phyloP scores from a whole-genome alignment of 2,888 invertebrate genomes.

The Ptychoptera albimana region DNA sequence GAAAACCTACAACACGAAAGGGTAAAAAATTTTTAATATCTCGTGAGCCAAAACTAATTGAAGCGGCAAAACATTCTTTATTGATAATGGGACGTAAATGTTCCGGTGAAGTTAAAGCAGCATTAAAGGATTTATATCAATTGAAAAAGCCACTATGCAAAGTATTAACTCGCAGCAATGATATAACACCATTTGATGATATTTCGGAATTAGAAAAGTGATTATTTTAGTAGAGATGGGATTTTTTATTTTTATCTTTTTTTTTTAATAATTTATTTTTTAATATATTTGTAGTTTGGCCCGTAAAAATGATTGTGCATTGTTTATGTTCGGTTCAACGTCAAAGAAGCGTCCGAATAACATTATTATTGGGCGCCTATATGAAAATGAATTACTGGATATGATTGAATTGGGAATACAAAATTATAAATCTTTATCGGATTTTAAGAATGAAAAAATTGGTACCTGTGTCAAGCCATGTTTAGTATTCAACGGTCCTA shows the following conservation, averaged over 20 bases:
- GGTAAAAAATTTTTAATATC: conserved; percentile 71
- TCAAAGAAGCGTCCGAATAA: conserved; percentile 93
- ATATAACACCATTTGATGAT: conserved; percentile 87
- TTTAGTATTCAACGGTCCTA: conserved; percentile 78
- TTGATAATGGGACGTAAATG: conserved; percentile 75
- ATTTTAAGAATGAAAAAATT: conserved; percentile 65
- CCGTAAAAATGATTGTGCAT: conserved; percentile 69
- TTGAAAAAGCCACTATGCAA: conserved; percentile 75
- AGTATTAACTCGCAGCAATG: conserved; percentile 65
- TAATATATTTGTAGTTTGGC: conserved; percentile 35
- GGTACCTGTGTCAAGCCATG: conserved; percentile 77
- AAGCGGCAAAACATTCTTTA: conserved; percentile 70
- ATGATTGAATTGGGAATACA: conserved; percentile 93
- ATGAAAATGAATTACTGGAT: conserved; percentile 78
- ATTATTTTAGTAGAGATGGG: conserved; percentile 16
- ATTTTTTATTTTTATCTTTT: not conserved
- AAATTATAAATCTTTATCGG: conserved; percentile 58
- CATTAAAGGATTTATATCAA: conserved; percentile 73
- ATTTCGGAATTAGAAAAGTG: conserved; percentile 61
- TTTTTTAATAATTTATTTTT: conserved; percentile 1
- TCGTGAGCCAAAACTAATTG: conserved; percentile 74
- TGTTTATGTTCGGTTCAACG: conserved; percentile 84
- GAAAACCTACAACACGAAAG: conserved; percentile 71
- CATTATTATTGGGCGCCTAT: conserved; percentile 75
- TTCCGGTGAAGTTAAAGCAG: conserved; percentile 47